Evolutionary conservation across 2,797 vertebrate species (phyloP).

Genomic region (Crocidura indochinensis): DNA sequence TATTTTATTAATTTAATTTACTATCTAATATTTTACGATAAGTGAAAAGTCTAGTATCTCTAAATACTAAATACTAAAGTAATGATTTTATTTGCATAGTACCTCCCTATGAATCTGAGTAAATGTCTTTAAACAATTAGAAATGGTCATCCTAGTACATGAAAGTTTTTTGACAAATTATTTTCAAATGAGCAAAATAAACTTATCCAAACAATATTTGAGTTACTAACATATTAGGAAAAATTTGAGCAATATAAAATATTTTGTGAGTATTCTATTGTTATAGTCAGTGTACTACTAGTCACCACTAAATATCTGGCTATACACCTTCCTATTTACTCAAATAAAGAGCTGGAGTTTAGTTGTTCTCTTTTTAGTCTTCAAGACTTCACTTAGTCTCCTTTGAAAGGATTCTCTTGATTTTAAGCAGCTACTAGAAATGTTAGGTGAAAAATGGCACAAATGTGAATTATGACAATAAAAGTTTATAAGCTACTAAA

Average conservation of each 20-base stretch:
- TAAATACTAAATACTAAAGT: background rate
- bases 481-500: conserved; percentile 92
- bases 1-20: too few species aligned
- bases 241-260: background rate
- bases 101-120: background rate
- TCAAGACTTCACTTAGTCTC: conserved; percentile 57
- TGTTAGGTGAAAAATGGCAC: conserved; percentile 86
- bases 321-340: background rate
- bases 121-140: conserved; percentile 22
- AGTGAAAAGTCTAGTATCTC: background rate
- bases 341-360: background rate
- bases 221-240: too few species aligned
- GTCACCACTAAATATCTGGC: background rate
- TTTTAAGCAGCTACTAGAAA: conserved; percentile 82
- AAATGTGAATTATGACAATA: conserved; percentile 89
- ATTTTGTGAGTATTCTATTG: background rate
- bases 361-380: background rate
- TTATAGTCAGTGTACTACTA: background rate
- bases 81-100: background rate
- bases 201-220: conserved; percentile 5
- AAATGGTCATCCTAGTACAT: background rate
- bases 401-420: conserved; percentile 70
- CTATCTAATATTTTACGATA: conserved; percentile 14
- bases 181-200: conserved; percentile 55
- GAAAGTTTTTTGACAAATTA: conserved; percentile 13